phyloP scores from a whole-genome alignment of 2,888 invertebrate genomes.

The Erebia ligea region DNA sequence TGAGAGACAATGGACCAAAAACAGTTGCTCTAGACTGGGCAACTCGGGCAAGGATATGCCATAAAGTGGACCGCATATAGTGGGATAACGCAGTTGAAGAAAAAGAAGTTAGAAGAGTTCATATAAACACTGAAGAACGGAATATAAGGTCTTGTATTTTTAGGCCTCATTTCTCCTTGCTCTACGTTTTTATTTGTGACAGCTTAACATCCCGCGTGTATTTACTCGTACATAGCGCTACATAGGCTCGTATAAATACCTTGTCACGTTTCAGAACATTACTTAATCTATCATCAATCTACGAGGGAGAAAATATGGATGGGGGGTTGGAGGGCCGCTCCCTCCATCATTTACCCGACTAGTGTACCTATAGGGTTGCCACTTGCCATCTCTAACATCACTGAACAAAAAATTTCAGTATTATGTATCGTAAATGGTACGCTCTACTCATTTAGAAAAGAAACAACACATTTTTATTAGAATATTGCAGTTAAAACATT shows the following conservation, averaged over 20 bases:
- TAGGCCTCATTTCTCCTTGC: background rate
- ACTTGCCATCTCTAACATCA: slow-evolving; percentile 25
- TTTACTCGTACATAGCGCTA: slow-evolving; percentile 4
- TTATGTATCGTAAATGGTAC: background rate
- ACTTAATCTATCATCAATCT: slow-evolving; percentile 57
- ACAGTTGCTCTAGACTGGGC: no score
- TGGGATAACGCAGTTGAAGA: no score
- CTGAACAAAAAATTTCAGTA: background rate
- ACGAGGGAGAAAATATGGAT: slow-evolving; percentile 47
- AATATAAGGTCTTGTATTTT: background rate
- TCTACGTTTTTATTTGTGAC: background rate
- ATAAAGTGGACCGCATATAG: no score
- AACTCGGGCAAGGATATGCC: no score
- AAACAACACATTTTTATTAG: no score
- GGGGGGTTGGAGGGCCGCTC: slow-evolving; percentile 43
- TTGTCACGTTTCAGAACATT: slow-evolving; percentile 43
- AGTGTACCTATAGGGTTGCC: slow-evolving; percentile 36
- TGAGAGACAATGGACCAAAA: no score
- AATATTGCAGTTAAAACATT: no score
- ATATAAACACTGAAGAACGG: background rate
- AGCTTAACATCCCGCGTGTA: background rate
- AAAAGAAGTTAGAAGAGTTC: no score
- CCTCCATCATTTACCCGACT: slow-evolving; percentile 44
- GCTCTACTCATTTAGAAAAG: background rate
- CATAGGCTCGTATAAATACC: slow-evolving; percentile 9